Percentiles rank a stretch among this genome's conserved stretches.
These are phyloP conservation scores for Calcarius ornatus DNA, from an alignment of 2,113 vertebrate species.

Conservation along the genomic window DNA sequence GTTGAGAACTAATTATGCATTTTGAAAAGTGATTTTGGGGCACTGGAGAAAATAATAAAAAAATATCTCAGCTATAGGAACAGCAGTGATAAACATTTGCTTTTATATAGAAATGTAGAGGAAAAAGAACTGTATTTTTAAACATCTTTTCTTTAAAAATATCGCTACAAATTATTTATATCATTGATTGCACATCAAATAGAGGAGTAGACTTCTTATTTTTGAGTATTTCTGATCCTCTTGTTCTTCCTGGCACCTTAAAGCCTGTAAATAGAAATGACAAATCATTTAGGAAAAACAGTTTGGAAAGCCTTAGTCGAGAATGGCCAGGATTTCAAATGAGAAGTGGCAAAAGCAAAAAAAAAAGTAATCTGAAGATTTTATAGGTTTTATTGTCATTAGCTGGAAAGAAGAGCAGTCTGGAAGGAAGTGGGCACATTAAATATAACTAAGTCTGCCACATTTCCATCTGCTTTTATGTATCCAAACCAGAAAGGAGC, in stretches of 20 bases:
- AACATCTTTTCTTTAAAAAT: neutral
- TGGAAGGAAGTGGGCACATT: constrained; percentile 13
- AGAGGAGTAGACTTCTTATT: neutral
- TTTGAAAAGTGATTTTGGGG: neutral
- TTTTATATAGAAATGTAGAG: neutral
- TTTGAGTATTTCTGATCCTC: neutral
- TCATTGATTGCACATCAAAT: neutral
- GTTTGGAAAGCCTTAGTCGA: neutral
- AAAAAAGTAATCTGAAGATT: neutral
- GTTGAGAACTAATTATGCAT: neutral
- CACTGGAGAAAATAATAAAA: neutral
- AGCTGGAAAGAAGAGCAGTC: neutral
- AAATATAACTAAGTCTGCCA: constrained; percentile 14
- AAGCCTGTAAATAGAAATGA: neutral
- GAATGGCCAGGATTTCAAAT: neutral
- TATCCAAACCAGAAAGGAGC: constrained; percentile 23
- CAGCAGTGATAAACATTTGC: neutral
- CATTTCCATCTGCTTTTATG: constrained; percentile 52
- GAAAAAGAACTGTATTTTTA: neutral
- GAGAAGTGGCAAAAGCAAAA: neutral
- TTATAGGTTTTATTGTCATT: neutral
- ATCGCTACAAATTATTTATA: neutral
- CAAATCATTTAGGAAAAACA: neutral
- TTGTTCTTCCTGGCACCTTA: neutral
- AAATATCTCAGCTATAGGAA: neutral